Evolutionary conservation across 2,113 vertebrate species (phyloP), one percentile per base, ranked within the genome.

Genomic region (Falco punctatus): DNA sequence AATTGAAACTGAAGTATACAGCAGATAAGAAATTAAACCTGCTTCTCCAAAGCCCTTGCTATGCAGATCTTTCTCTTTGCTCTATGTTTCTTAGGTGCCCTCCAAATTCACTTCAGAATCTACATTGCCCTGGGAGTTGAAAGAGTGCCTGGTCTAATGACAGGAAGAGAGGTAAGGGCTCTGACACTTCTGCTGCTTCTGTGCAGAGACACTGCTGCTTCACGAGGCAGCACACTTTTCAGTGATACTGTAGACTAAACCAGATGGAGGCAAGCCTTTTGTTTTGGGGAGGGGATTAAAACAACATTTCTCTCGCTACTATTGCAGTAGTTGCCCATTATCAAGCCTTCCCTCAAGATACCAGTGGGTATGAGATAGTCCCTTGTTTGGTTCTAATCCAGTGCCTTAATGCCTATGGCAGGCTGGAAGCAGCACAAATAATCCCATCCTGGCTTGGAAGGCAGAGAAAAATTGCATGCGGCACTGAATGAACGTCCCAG

Each of bases 401-500:
- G 57, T 74, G 48, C 38, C 57, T 91, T 71, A 78, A 52, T 24
- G 40, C 84, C 57, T 89, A 44, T 4, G 2, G 65, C 54, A 83
- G 51, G 23, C 62, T 86, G 55, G 51, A 78, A 91, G 77, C 27
- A 64, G 69, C 44, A 72, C 70, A 87, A 89, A 79, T 67, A 94
- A 94, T 95, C 89, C 78, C 44, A 61, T 91, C 46, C 78, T 86
- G 84, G 42, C 46, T 92, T 95, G 82, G 32, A 90, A 83, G 28
- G 48, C 40, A 66, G 55, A 93, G 90, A 88, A 94, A 86, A n/a
- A 59, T 88, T 52, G 64, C 82, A 19, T 65, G 67, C 61, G 90
- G 87, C 59, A 80, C 84, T 95, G 96, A 94, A 91, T 94, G 75
- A 93, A 91, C 4, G 42, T 97, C 96, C 97, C 96, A 94, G 95